Evolutionary conservation across 2,888 invertebrate genomes (phyloP).

Genomic region (Parnassius orleans): DNA sequence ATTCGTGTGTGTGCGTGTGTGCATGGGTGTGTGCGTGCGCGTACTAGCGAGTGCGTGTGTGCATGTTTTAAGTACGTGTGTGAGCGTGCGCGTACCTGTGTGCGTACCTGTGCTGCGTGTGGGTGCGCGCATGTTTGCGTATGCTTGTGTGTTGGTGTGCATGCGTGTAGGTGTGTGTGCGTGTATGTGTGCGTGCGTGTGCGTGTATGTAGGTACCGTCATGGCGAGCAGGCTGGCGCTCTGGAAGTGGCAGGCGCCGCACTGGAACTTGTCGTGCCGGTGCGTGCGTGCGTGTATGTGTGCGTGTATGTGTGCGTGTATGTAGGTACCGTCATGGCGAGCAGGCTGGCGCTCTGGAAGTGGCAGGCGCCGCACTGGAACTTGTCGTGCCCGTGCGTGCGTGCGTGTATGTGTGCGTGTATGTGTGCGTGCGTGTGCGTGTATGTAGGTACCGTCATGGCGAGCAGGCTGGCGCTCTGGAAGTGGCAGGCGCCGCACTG

Average conservation of each 20-base stretch:
- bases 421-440: too few species aligned
- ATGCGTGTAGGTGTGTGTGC: slow-evolving; percentile 36
- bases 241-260: slow-evolving; percentile 50
- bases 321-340: slow-evolving; percentile 44
- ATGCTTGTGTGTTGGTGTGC: slow-evolving; percentile 28
- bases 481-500: slow-evolving; percentile 53
- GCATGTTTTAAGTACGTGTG: too few species aligned
- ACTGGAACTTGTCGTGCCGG: slow-evolving; percentile 57
- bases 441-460: slow-evolving; percentile 42
- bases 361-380: slow-evolving; percentile 51
- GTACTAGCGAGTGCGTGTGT: too few species aligned
- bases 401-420: slow-evolving; percentile 37
- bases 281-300: slow-evolving; percentile 49
- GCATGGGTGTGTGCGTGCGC: too few species aligned
- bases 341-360: slow-evolving; percentile 46
- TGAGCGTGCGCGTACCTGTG: too few species aligned
- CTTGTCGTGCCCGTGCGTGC: slow-evolving; percentile 61
- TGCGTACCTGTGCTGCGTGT: too few species aligned
- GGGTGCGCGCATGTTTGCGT: too few species aligned
- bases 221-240: slow-evolving; percentile 47
- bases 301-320: too few species aligned
- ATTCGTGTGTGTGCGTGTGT: too few species aligned
- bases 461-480: slow-evolving; percentile 42
- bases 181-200: too few species aligned
- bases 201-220: slow-evolving; percentile 35